Base-by-base conservation (phyloP, 2,888 invertebrate species). In the Carpatolechia fugitivella region DNA sequence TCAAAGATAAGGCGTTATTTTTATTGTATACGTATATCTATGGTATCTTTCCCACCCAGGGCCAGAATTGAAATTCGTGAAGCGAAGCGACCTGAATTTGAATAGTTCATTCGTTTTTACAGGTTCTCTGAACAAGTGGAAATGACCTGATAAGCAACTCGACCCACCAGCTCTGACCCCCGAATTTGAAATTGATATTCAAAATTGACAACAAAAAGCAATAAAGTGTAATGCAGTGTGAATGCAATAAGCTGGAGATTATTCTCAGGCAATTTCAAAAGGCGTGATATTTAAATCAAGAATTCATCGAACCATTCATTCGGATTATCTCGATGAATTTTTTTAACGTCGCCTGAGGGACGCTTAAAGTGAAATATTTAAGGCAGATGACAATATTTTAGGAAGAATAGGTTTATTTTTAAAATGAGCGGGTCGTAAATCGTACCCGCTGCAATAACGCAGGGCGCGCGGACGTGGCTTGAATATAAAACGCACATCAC, bases 321-420 rank as follows among this genome's bases (percentile, higher is more conserved):
- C 73, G 70, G 76, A 78, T 76, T 69, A 74, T 70, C 69, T 70
- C 65, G 70, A 73, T 71, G 72, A 78, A 44, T 44, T 75, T 79
- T 74, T 76, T 69, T 77, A 85, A 87, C 75, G 78, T 68, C 68
- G 66, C 86, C 84, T 76, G 65, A 66, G 89, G 84, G 87, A 79
- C 76, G 73, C 76, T 83, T 89, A 81, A 82, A 82, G 80, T 84
- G 78, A 86, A 88, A 87, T 87, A 85, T 89, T 89, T 86, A 87
- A 86, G 81, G 74, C 78, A 82, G 80, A 87, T 85, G 89, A 88
- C 88, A 84, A 85, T 90, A 88, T 89, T 86, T 90, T 85, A 88
- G 78, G 80, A 80, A 73, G 80, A 88, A 88, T 88, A 81, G 89
- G 85, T 85, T 85, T 85, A 87, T 87, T 86, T 84, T 85, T 81